phyloP scores from a whole-genome alignment of 2,113 vertebrate species.

The Anser brachyrhynchus region DNA sequence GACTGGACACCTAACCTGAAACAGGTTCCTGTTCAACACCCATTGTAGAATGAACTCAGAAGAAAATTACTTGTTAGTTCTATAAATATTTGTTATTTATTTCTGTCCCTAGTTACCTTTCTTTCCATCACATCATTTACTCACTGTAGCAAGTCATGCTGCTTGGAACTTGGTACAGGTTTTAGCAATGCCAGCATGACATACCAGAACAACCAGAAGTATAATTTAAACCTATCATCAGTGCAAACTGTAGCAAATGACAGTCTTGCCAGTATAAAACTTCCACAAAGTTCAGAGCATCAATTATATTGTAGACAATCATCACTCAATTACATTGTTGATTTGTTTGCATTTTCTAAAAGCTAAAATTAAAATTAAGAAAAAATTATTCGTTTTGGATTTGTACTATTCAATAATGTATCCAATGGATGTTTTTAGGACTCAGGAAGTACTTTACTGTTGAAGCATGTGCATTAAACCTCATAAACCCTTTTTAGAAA shows the following conservation, averaged over 20 bases:
- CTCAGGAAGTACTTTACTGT: background rate
- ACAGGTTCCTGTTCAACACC: background rate
- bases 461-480: background rate
- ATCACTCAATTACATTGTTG: background rate
- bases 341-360: background rate
- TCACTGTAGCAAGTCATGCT: background rate
- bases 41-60: background rate
- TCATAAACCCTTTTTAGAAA: background rate
- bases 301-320: background rate
- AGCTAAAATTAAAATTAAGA: background rate
- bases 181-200: background rate
- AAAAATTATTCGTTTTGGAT: background rate
- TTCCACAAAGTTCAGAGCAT: background rate
- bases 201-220: background rate
- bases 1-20: background rate
- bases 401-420: background rate
- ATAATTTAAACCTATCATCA: background rate
- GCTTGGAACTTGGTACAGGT: background rate
- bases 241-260: background rate
- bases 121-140: background rate
- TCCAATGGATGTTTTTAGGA: background rate
- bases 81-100: background rate
- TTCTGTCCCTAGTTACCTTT: background rate
- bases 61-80: slow-evolving; percentile 19
- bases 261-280: background rate